Evolutionary conservation across 2,888 invertebrate genomes (phyloP), one percentile per base, ranked within the genome.

Genomic region (Balanococcus diminutus): DNA sequence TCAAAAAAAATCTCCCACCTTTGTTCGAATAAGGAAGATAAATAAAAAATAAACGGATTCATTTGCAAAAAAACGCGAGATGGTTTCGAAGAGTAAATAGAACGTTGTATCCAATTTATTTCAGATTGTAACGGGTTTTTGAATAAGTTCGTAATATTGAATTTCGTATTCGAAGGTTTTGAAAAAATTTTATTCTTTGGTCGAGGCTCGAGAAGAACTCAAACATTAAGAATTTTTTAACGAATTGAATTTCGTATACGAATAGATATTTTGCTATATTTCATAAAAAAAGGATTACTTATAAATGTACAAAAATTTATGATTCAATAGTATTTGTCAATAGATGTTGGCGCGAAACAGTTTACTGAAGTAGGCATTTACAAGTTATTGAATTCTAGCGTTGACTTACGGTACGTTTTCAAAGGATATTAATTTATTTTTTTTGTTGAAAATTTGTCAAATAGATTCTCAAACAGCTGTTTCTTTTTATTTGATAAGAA

Each of bases 51-150:
- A 11, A 25, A 61, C 61, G 22, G 61, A 61, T 61, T 61, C 19
- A 61, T 61, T 61, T 61, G 25, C 61, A 22, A 61, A 61, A 61
- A 61, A 61, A 61, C n/a, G n/a, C n/a, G n/a, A 42, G 42, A 42
- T 42, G 22, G 6, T 61, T 61, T 61, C 25, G 11, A 22, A 4
- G 61, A 61, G 61, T 61, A 61, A 61, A 61, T 61, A 61, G 25
- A 61, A 25, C 61, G 19, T 22, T n/a, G 61, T 61, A 61, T 61
- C 19, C 61, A 25, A 61, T 19, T 25, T 61, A 25, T 61, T 61
- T 25, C 6, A 61, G 61, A 25, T 61, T 61, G 25, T 61, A 61
- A 42, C 42, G 42, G 42, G 42, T 42, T 42, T 42, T 42, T 42
- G 14, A 42, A 42, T 42, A 42, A 11, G 42, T 42, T 42, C 16